Evolutionary conservation across 2,113 vertebrate genomes (phyloP).

Genomic region (Corythornis madagascariensis): DNA sequence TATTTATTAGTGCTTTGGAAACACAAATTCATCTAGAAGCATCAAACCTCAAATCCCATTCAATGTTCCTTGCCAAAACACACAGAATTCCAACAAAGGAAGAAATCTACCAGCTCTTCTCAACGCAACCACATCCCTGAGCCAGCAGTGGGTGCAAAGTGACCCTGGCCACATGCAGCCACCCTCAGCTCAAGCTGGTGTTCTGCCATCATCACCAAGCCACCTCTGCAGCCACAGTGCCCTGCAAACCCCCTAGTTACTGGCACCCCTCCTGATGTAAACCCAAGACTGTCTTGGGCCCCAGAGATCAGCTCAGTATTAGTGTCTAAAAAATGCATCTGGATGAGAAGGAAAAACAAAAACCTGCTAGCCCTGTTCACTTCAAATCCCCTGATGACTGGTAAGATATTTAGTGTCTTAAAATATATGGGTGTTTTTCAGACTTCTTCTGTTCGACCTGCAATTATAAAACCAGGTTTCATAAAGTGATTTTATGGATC

Average conservation of each 20-base stretch:
- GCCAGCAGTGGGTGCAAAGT: not conserved
- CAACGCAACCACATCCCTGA: not conserved
- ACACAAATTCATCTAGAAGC: not conserved
- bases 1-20: not conserved
- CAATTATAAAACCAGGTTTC: slow-evolving; percentile 13
- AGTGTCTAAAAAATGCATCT: not conserved
- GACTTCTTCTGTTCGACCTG: not conserved
- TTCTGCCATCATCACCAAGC: not conserved
- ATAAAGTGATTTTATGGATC: not conserved
- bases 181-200: not conserved
- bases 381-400: not conserved
- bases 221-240: not conserved
- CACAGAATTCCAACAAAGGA: not conserved
- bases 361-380: not conserved
- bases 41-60: not conserved
- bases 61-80: not conserved
- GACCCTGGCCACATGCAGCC: not conserved
- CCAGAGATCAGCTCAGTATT: not conserved
- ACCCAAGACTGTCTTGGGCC: not conserved
- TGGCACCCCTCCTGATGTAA: not conserved
- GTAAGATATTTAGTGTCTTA: not conserved
- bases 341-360: not conserved
- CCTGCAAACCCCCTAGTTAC: not conserved
- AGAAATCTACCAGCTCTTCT: not conserved
- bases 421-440: not conserved